Base-by-base conservation (phyloP, 1,140 invertebrate genomes). In the Orchesella cincta region DNA sequence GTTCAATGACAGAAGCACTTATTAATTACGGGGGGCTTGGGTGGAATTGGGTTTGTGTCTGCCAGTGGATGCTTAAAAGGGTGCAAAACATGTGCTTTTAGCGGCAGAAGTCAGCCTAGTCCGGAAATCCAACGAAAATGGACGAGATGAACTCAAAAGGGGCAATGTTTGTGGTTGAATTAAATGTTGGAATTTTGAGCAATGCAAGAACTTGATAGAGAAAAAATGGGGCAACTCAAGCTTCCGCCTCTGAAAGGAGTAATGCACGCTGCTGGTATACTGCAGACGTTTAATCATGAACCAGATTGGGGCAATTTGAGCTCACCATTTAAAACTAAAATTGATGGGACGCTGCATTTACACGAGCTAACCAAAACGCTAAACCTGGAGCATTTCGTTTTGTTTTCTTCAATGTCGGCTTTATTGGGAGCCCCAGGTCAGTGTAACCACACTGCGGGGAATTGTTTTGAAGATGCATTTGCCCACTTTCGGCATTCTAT, bases 291-390 rank as follows among this genome's bases (percentile, higher is more conserved):
- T 67, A 1, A 67, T 67, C 2, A n/a, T 3, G 26, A 67, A 67
- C 23, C 29, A 31, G 33, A 12, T 12, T 67, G 62, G 62, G 1
- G 2, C 31, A 67, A 29, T 29, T 67, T 67, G 29, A 8, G 3
- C 31, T 18, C 26, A 5, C 29, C 62, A 5, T 33, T 67, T 14
- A 8, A 8, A 14, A 16, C 62, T 8, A 67, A 67, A 31, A n/a
- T 67, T 31, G n/a, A 3, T 31, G 62, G 62, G 33, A 67, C 62
- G 2, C 62, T 67, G 3, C 29, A 67, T 23, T n/a, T 67, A 12
- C 62, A 67, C 31, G 62, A 67, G 29, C 29, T 67, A 12, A 67
- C 62, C 3, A 67, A 67, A 33, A 67, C 8, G n/a, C n/a, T n/a
- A n/a, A 29, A 33, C 8, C 31, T 67, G 31, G 62, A 67, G n/a